A percentile compares a stretch with the other conserved stretches of the same genome.
Conservation (phyloP, 2,797 vertebrate genomes). For the Neosilurus hyrtlii region DNA sequence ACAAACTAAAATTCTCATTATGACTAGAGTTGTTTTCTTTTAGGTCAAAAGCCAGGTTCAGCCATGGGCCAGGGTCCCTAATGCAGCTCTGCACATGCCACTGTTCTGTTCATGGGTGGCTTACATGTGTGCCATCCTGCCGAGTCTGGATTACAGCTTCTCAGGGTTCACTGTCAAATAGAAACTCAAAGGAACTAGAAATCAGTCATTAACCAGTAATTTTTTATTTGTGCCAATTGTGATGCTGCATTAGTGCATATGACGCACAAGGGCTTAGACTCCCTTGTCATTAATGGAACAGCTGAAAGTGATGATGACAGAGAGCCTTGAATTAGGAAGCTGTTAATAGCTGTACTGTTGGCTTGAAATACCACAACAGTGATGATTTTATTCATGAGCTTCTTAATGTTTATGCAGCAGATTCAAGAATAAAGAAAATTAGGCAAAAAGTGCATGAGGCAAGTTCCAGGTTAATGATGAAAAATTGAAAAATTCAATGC, state of each 20-base stretch:
- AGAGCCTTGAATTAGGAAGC: background rate
- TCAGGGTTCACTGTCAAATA: background rate
- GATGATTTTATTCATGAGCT: background rate
- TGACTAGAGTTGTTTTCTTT: conserved; percentile 41
- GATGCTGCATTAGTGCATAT: conserved; percentile 59
- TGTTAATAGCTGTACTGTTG: background rate
- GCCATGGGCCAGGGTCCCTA: conserved; percentile 46
- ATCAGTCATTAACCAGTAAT: background rate
- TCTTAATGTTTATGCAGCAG: background rate
- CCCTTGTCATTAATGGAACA: conserved; percentile 44
- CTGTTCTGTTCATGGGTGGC: background rate
- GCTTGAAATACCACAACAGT: conserved; percentile 16
- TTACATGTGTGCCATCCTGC: background rate
- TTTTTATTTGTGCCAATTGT: conserved; percentile 53
- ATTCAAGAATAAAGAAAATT: background rate
- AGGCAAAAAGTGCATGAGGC: background rate
- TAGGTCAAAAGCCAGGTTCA: conserved; percentile 62
- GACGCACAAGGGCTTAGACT: conserved; percentile 31
- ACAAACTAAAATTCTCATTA: background rate
- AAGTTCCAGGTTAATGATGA: background rate
- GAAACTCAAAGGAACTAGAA: background rate
- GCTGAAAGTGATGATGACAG: conserved; percentile 6
- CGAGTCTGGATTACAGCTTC: background rate
- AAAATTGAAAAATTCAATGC: background rate
- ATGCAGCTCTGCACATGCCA: background rate